Percentiles rank a stretch among this genome's conserved stretches.
These are phyloP conservation scores for Amyelois transitella DNA, from an alignment of 1,140 invertebrate species.

Conservation along the genomic window DNA sequence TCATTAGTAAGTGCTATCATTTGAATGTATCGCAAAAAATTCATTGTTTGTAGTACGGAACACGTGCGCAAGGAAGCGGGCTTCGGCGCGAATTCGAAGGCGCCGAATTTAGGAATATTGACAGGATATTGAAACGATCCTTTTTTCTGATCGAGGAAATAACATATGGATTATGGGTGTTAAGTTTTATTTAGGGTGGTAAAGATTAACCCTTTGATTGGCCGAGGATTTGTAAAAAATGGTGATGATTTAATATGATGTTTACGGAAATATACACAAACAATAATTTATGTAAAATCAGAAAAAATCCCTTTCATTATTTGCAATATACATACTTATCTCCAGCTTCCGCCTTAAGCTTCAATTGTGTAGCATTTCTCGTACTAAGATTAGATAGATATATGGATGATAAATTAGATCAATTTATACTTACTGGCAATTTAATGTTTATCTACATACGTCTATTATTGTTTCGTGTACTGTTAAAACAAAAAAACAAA, in stretches of 20 bases:
- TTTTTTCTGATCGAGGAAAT: constrained; percentile 30
- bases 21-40: constrained; percentile 63
- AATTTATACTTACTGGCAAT: too few species aligned
- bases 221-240: not conserved
- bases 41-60: constrained; percentile 49
- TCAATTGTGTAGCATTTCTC: too few species aligned
- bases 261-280: not conserved
- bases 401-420: too few species aligned
- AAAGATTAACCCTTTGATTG: not conserved
- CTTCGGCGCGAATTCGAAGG: constrained; percentile 57
- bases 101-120: constrained; percentile 42
- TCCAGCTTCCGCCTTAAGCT: too few species aligned
- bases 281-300: not conserved
- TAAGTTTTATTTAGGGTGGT: not conserved
- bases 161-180: constrained; percentile 48
- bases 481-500: too few species aligned
- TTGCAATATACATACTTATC: too few species aligned
- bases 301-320: too few species aligned
- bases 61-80: constrained; percentile 50
- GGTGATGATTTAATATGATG: not conserved
- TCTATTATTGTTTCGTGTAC: too few species aligned
- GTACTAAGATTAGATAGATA: too few species aligned
- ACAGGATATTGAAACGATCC: constrained; percentile 62
- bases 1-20: constrained; percentile 64
- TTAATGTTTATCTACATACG: too few species aligned